Evolutionary conservation across 2,797 vertebrate genomes (phyloP), one percentile per base, ranked within the genome.

Genomic region (Knipowitschia caucasica): DNA sequence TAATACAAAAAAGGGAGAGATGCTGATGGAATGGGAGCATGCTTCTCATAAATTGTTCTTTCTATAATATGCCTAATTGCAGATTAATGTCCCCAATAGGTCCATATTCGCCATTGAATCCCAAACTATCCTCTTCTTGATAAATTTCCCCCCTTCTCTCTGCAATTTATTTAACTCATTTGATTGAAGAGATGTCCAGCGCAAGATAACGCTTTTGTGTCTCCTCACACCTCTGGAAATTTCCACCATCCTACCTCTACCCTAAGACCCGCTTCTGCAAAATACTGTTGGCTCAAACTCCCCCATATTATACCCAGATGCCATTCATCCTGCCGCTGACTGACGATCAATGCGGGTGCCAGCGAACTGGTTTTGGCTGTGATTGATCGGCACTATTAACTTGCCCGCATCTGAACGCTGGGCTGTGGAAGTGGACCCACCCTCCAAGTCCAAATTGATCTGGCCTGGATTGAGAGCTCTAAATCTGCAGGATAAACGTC

Each of bases 321-420:
- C 67, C 55, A 66, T 82, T 82, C 75, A 82, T 80, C 63, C 78
- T 58, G 36, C 49, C 49, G 27, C 62, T 71, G 50, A 68, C 77
- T 77, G 81, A 77, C 82, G 75, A 75, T 86, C 63, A 65, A 71
- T 83, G 74, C 54, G 14, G 11, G 47, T 60, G 58, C 72, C 53
- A 69, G 50, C 60, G 50, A 68, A 21, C 54, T 31, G 10, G 52
- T 68, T 72, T 78, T 64, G 69, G 67, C 75, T 64, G 52, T 84
- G 77, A 84, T 81, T 76, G 73, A 88, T 86, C 53, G 23, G 51
- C 60, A 54, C 78, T 70, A 73, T 84, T 82, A 75, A 67, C 57
- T 62, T 49, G 53, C 56, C 56, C 54, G 66, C 75, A 84, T 78
- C 75, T 69, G 69, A 59, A 79, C 53, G 9, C 53, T 44, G 25